Conservation (phyloP, 1,140 invertebrate genomes). For the Trichonephila clavipes region DNA sequence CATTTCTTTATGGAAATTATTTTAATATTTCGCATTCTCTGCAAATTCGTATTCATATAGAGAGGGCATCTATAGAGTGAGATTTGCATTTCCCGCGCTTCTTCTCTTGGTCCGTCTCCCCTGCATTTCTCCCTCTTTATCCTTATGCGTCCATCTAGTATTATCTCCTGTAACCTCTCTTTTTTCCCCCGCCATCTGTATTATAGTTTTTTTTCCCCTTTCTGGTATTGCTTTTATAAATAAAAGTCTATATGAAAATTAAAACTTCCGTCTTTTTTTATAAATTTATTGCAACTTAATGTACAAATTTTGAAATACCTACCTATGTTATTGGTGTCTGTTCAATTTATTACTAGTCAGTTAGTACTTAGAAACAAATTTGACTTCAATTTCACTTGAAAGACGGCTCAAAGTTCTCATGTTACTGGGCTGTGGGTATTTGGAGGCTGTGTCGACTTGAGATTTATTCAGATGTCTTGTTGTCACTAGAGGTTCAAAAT, state of each 20-base stretch:
- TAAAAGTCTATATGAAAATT: background rate
- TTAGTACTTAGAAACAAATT: too few relatives aligned
- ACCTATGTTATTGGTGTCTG: too few relatives aligned
- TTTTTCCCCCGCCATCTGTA: background rate
- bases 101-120: background rate
- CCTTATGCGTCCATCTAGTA: background rate
- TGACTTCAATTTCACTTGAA: too few relatives aligned
- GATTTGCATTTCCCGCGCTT: conserved; percentile 24
- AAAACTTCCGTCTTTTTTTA: background rate
- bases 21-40: conserved; percentile 73
- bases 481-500: too few relatives aligned
- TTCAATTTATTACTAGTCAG: too few relatives aligned
- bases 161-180: background rate
- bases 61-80: conserved; percentile 51
- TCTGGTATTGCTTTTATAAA: background rate
- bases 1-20: conserved; percentile 76
- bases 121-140: background rate
- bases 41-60: conserved; percentile 67
- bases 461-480: too few relatives aligned
- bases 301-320: too few relatives aligned
- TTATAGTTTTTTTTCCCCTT: background rate
- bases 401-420: too few relatives aligned
- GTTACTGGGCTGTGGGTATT: too few relatives aligned
- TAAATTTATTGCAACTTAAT: too few relatives aligned
- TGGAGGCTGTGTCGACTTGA: too few relatives aligned